A percentile compares a stretch with the other conserved stretches of the same genome.
Conservation (phyloP, 2,113 vertebrate species). For the Polypterus bichir region DNA sequence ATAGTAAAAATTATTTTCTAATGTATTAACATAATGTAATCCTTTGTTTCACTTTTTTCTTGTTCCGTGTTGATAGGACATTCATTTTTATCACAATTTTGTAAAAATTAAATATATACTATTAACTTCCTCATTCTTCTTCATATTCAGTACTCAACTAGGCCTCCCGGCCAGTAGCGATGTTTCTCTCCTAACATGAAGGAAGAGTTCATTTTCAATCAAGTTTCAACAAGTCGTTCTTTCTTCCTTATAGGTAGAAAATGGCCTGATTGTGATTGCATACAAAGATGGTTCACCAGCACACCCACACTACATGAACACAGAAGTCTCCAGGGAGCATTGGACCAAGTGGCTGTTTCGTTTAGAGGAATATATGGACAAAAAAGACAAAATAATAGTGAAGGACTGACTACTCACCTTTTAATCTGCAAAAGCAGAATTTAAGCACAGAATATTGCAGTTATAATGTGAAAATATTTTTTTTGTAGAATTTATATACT, state of each 20-base stretch:
- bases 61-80: no score
- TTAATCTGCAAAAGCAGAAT: no score
- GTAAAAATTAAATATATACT: no score
- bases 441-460: no score
- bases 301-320: conserved; percentile 65
- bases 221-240: neutral
- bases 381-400: conserved; percentile 25
- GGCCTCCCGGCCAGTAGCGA: no score
- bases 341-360: conserved; percentile 84
- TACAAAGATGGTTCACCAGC: conserved; percentile 85
- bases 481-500: no score
- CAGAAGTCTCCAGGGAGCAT: conserved; percentile 56
- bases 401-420: no score
- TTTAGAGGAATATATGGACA: conserved; percentile 64
- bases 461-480: no score
- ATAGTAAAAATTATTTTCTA: accelerated
- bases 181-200: no score
- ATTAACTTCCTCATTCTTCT: no score
- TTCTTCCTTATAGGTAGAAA: conserved; percentile 52
- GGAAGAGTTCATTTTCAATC: neutral
- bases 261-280: conserved; percentile 82
- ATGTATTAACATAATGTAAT: conserved; percentile 1
- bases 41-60: conserved; percentile 10
- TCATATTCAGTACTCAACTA: no score
- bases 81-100: no score